Base-by-base conservation (phyloP, 2,797 vertebrate species). In the Florisuga fusca region DNA sequence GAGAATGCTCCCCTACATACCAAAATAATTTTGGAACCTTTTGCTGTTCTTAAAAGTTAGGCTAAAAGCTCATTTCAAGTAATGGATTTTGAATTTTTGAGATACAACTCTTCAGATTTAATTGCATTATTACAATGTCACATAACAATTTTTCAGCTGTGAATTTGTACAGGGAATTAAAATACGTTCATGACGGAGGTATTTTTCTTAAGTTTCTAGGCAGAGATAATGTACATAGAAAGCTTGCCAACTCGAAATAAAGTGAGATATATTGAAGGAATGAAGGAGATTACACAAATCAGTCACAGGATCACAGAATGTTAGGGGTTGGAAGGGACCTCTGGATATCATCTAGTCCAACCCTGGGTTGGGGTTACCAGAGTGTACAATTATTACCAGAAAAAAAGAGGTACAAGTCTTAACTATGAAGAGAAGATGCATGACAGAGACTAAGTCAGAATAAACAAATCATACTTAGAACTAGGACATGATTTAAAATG, bases 91-190 rank as follows among this genome's bases (percentile, higher is more conserved):
- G 25, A 53, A n/a, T 62, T 88, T 81, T 82, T 83, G 64, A 89
- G 57, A 25, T 89, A n/a, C 15, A 18, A 18, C 58, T 90, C 12
- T 69, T 61, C 63, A 62, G 68, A 83, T 84, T 95, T 94, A 76
- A 54, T 83, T 87, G 16, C 10, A 25, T 48, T 31, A 4, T 95
- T 84, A 15, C 34, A 74, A 76, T 86, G 43, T 81, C 85, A 79
- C n/a, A 4, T 58, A 77, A 50, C 38, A 81, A 53, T 91, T 91
- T 78, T 81, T 80, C 80, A 73, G 38, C 22, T 94, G 41, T 84
- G 87, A 73, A 75, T 82, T 91, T 87, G 53, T 63, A 69, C 12
- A 67, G 55, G n/a, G 54, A 92, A 86, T 93, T 79, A 72, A 87
- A 94, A 89, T 80, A 36, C 18, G 41, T 66, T 13, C 31, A 64